Percentiles rank a stretch among this genome's conserved stretches.
Evolutionary conservation across 2,797 vertebrate genomes (phyloP).

Genomic region (Xenopus petersii): DNA sequence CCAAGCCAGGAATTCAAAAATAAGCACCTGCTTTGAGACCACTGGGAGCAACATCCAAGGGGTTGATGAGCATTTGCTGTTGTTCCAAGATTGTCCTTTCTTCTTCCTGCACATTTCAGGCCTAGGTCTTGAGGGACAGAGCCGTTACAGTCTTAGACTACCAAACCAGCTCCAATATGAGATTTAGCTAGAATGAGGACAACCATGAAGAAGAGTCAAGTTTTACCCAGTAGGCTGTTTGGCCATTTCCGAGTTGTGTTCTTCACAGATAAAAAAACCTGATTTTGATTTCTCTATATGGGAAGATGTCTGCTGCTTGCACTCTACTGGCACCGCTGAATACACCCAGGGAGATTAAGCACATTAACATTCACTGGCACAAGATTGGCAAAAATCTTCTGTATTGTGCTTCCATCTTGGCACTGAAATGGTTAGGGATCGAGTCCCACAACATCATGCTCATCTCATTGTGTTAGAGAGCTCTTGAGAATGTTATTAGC

Average conservation of each 20-base stretch:
- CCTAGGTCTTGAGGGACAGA: no score
- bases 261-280: slow-evolving; percentile 16
- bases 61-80: no score
- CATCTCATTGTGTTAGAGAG: slow-evolving; percentile 95
- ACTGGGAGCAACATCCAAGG: no score
- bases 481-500: slow-evolving; percentile 99
- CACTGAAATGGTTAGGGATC: slow-evolving; percentile 89
- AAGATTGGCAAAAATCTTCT: slow-evolving; percentile 80
- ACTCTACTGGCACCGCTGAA: slow-evolving; percentile 56
- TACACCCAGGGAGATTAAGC: slow-evolving; percentile 77
- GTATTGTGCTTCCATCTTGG: slow-evolving; percentile 81
- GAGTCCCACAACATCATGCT: slow-evolving; percentile 83
- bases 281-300: slow-evolving; percentile 10
- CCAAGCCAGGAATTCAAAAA: no score
- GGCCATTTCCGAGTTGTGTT: slow-evolving; percentile 14
- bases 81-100: no score
- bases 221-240: neutral
- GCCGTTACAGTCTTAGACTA: slow-evolving; percentile 6
- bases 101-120: no score
- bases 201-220: neutral
- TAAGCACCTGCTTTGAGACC: no score
- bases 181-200: neutral
- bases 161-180: slow-evolving; percentile 35
- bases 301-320: slow-evolving; percentile 7
- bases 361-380: slow-evolving; percentile 79